A percentile compares a stretch with the other conserved stretches of the same genome.
Evolutionary conservation across 2,797 vertebrate species (phyloP).

Genomic region (Galagoides demidoff): DNA sequence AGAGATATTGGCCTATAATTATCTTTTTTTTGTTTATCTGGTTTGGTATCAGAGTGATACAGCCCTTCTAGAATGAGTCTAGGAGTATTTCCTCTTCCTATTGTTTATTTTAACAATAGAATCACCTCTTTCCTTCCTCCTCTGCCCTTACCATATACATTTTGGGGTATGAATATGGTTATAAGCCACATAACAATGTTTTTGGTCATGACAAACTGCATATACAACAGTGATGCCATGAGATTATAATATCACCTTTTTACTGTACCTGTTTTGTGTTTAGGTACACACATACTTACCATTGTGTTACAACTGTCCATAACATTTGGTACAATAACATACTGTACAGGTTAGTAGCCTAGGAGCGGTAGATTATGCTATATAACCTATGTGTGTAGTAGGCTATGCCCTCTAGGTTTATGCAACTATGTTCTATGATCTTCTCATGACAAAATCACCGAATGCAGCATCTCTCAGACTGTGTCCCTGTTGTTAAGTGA

Average conservation of each 20-base stretch:
- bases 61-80: not conserved
- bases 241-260: not conserved
- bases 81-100: not conserved
- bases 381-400: not conserved
- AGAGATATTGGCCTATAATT: not conserved
- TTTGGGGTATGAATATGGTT: not conserved
- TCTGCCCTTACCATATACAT: not conserved
- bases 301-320: not conserved
- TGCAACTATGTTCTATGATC: not conserved
- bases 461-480: not conserved
- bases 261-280: not conserved
- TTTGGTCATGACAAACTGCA: not conserved
- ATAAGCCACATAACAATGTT: not conserved
- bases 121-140: not conserved
- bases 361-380: not conserved
- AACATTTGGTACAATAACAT: not conserved
- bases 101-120: constrained; percentile 1
- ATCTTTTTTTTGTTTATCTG: not conserved
- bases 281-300: not conserved
- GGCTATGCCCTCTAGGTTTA: not conserved
- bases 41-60: not conserved
- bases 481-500: not conserved
- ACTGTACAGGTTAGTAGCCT: not conserved
- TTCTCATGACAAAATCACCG: not conserved
- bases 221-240: not conserved